These are phyloP conservation scores for Drosophila melanocephala DNA, from an alignment of 2,888 invertebrate genomes.

Conservation along the genomic window DNA sequence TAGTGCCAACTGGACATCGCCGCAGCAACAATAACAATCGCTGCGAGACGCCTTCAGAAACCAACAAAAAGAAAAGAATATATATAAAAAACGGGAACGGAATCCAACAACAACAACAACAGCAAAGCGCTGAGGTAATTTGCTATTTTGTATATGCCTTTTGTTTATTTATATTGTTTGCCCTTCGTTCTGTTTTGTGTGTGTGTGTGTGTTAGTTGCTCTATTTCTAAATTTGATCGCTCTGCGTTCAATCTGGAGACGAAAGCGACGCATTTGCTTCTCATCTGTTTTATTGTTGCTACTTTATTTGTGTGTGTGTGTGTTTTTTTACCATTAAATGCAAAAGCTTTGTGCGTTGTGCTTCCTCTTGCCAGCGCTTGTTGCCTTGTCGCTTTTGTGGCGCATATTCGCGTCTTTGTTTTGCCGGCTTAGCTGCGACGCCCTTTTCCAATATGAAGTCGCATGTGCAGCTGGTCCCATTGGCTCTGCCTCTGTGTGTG, in stretches of 20 bases:
- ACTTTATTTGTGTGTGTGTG: slow-evolving; percentile 12
- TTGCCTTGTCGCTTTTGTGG: slow-evolving; percentile 52
- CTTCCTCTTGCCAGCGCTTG: slow-evolving; percentile 38
- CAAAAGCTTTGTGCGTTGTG: slow-evolving; percentile 18
- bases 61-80: slow-evolving; percentile 15
- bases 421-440: slow-evolving; percentile 70
- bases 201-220: slow-evolving; percentile 29
- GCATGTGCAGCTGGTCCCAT: slow-evolving; percentile 55
- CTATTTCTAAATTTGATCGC: slow-evolving; percentile 55
- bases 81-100: slow-evolving; percentile 33
- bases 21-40: slow-evolving; percentile 67
- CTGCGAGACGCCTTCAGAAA: slow-evolving; percentile 48
- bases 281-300: slow-evolving; percentile 10
- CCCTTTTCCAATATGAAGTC: slow-evolving; percentile 69
- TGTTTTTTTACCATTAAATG: slow-evolving; percentile 28
- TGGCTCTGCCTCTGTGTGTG: slow-evolving; percentile 3
- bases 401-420: slow-evolving; percentile 72
- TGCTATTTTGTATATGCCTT: slow-evolving; percentile 71
- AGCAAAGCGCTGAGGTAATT: slow-evolving; percentile 74
- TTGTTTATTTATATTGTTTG: slow-evolving; percentile 70
- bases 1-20: slow-evolving; percentile 45
- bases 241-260: slow-evolving; percentile 61
- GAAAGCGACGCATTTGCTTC: slow-evolving; percentile 16
- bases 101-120: slow-evolving; percentile 59
- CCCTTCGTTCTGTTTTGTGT: slow-evolving; percentile 27